phyloP scores from a whole-genome alignment of 2,113 vertebrate genomes.

The Ploceus nigricollis region DNA sequence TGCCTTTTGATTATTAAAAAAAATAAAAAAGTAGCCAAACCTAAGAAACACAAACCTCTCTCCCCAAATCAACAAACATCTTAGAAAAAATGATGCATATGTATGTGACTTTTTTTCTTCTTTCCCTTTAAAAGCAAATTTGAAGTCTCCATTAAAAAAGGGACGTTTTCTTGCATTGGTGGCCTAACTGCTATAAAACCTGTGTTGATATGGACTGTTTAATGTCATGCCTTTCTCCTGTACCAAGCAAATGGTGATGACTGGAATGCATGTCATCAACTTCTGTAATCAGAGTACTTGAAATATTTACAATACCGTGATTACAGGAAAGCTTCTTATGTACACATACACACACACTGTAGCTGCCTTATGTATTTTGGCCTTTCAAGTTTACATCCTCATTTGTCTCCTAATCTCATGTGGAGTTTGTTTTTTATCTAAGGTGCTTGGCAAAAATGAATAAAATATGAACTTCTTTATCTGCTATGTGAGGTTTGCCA shows the following conservation, averaged over 20 bases:
- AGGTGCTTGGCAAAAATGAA: not conserved
- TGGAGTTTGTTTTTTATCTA: not conserved
- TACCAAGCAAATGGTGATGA: slow-evolving; percentile 10
- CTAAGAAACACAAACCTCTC: not conserved
- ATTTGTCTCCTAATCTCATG: not conserved
- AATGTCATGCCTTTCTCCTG: not conserved
- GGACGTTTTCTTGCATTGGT: not conserved
- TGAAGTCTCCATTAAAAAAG: not conserved
- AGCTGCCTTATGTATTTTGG: not conserved
- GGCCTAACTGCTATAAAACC: not conserved
- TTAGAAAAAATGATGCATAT: not conserved
- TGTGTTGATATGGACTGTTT: not conserved
- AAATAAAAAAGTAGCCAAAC: not conserved
- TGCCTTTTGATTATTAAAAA: not conserved
- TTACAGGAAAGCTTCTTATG: not conserved
- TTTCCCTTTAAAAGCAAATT: not conserved
- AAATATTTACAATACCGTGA: slow-evolving; percentile 10
- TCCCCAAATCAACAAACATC: too few relatives aligned
- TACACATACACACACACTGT: not conserved
- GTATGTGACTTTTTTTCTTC: not conserved
- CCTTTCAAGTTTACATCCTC: not conserved
- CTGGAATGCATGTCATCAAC: slow-evolving; percentile 38
- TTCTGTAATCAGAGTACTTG: slow-evolving; percentile 42
- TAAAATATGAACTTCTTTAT: not conserved
- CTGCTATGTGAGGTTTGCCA: not conserved